These are phyloP conservation scores for Chinchilla lanigera DNA, from an alignment of 2,113 vertebrate genomes.

Conservation along the genomic window DNA sequence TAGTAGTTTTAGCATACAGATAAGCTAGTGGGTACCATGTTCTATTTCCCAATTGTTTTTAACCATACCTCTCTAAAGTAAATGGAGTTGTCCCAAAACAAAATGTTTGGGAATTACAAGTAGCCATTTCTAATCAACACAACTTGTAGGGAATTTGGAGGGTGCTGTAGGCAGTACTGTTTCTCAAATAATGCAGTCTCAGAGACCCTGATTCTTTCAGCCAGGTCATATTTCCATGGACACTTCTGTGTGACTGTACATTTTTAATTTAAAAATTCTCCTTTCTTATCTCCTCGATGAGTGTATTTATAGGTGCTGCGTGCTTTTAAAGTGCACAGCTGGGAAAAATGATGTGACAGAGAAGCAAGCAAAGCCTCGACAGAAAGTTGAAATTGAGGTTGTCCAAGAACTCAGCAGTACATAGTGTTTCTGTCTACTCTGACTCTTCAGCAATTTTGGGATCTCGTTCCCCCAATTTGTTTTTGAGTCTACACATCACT, in stretches of 20 bases:
- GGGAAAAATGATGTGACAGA: conserved; percentile 42
- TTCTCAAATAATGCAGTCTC: conserved; percentile 39
- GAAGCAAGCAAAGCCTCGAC: conserved; percentile 50
- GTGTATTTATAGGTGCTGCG: conserved; percentile 10
- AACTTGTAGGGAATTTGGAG: neutral
- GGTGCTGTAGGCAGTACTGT: neutral
- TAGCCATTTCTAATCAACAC: neutral
- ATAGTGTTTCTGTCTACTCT: conserved; percentile 55
- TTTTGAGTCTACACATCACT: conserved; percentile 56
- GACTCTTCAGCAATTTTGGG: conserved; percentile 31
- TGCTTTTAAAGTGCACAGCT: conserved; percentile 20
- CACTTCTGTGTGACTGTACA: neutral
- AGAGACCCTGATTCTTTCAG: neutral
- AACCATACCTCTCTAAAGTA: neutral
- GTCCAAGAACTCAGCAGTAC: conserved; percentile 62
- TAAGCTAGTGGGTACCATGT: neutral
- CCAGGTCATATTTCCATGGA: neutral
- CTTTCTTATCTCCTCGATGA: conserved; percentile 31
- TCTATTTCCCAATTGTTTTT: neutral
- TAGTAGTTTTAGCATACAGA: conserved; percentile 9
- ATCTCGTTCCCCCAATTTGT: neutral
- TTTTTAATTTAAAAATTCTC: conserved; percentile 52
- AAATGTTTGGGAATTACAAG: conserved; percentile 3
- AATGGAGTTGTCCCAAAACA: neutral
- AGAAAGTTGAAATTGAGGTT: conserved; percentile 54